Evolutionary conservation across 2,113 vertebrate genomes (phyloP), one percentile per base, ranked within the genome.

Genomic region (Pelecanoides urinatrix): DNA sequence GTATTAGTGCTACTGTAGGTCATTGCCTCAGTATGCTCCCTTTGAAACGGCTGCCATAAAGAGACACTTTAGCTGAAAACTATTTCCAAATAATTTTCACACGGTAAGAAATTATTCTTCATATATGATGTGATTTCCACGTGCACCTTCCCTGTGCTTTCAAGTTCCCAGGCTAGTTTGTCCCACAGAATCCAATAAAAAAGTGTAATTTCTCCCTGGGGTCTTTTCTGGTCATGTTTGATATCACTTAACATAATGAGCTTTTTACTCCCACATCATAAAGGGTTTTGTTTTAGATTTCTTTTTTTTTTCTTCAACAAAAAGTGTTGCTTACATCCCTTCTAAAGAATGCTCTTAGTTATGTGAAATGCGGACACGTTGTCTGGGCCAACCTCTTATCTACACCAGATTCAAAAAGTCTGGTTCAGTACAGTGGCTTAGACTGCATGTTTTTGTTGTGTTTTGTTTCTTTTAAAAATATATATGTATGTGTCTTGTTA

Each of bases 341-440:
- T 93, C 92, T 55, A 96, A 98, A 94, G 97, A 98, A 98, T 98
- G 96, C 90, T 91, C 76, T 71, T 82, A 97, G 96, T 94, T 95
- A 83, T 84, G 88, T 83, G 96, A 96, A 96, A 96, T 93, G 96
- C 88, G 97, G 89, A 96, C 96, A 73, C 23, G 89, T 94, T 97
- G 97, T 97, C 98, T 98, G 97, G 97, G 95, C 96, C 97, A 98
- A 65, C 56, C 72, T 90, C 97, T 98, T 98, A 98, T 98, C 98
- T 98, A 36, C 73, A 53, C 89, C 96, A 96, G 91, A 96, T 96
- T 95, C 94, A 94, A n/a, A 90, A 94, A 96, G 97, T 97, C 98
- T 97, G 95, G 94, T 97, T 93, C 65, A 65, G 75, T 29, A 65
- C 87, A 93, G 97, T 84, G 96, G 45, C 91, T 97, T 67, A 94